phyloP scores from a whole-genome alignment of 2,113 vertebrate genomes.

The Ochotona curzoniae region DNA sequence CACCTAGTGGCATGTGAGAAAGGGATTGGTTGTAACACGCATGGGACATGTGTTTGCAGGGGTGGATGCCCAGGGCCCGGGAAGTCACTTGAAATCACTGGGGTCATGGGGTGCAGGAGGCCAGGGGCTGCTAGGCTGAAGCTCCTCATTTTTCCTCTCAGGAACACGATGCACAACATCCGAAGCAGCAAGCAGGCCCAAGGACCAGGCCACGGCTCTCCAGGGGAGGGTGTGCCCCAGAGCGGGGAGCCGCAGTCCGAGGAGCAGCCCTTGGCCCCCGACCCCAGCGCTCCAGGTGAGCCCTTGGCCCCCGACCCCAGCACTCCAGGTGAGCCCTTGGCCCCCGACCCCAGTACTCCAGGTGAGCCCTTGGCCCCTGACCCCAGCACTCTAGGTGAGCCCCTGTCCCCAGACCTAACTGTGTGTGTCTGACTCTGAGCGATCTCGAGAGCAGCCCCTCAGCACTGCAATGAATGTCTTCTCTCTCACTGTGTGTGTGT shows the following conservation, averaged over 20 bases:
- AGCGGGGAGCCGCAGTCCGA: slow-evolving; percentile 45
- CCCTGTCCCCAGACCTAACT: no score
- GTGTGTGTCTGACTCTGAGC: neutral
- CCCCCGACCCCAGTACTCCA: neutral
- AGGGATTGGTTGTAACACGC: fast-evolving
- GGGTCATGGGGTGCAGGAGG: neutral
- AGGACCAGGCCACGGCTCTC: slow-evolving; percentile 83
- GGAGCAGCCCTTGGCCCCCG: slow-evolving; percentile 47
- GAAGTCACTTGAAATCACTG: no score
- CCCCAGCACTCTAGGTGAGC: neutral
- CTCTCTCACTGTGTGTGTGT: neutral
- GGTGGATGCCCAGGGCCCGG: neutral
- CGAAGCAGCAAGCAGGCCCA: slow-evolving; percentile 86
- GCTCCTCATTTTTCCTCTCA: slow-evolving; percentile 80
- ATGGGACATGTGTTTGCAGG: fast-evolving
- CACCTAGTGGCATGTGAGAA: neutral
- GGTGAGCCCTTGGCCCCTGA: slow-evolving; percentile 61
- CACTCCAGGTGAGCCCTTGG: neutral
- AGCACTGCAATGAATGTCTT: neutral
- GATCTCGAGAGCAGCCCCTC: neutral
- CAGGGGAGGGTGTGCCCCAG: slow-evolving; percentile 75
- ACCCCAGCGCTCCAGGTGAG: slow-evolving; percentile 72
- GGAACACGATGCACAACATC: slow-evolving; percentile 93
- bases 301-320: no score
- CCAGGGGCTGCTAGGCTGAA: neutral